Evolutionary conservation across 2,888 invertebrate species (phyloP).

Genomic region (Timema podura): DNA sequence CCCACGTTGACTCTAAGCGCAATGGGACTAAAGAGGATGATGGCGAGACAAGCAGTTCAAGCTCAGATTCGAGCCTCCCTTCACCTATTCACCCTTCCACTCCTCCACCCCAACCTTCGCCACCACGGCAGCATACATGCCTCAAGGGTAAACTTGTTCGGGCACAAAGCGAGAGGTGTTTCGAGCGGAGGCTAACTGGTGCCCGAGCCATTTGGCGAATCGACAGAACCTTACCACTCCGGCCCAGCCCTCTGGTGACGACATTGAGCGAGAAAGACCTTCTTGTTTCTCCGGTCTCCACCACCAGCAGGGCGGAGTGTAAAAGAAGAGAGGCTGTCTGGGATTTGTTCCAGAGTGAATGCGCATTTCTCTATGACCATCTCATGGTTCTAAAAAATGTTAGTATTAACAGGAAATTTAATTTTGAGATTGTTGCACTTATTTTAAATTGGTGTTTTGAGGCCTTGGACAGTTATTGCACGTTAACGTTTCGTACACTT

Average conservation of each 20-base stretch:
- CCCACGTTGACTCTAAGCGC: slow-evolving; percentile 40
- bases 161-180: slow-evolving; percentile 41
- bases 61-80: slow-evolving; percentile 23
- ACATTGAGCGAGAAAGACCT: slow-evolving; percentile 35
- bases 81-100: slow-evolving; percentile 16
- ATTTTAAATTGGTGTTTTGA: not conserved
- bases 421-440: not conserved
- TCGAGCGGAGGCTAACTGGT: slow-evolving; percentile 36
- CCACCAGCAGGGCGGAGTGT: slow-evolving; percentile 38
- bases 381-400: slow-evolving; percentile 58
- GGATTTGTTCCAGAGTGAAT: slow-evolving; percentile 59
- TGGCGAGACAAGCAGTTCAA: slow-evolving; percentile 26
- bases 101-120: slow-evolving; percentile 22
- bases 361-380: slow-evolving; percentile 57
- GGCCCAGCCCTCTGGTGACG: slow-evolving; percentile 30
- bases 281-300: slow-evolving; percentile 34
- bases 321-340: slow-evolving; percentile 55
- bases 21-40: slow-evolving; percentile 6
- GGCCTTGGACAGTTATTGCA: no score
- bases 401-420: slow-evolving; percentile 37
- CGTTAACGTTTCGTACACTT: no score
- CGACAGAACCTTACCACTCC: slow-evolving; percentile 31
- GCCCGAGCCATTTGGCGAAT: slow-evolving; percentile 30
- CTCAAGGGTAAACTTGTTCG: slow-evolving; percentile 36
- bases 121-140: slow-evolving; percentile 21